Percentiles rank a stretch among this genome's conserved stretches.
Evolutionary conservation across 2,888 invertebrate species (phyloP).

Genomic region (Pachliopta kotzebuea): DNA sequence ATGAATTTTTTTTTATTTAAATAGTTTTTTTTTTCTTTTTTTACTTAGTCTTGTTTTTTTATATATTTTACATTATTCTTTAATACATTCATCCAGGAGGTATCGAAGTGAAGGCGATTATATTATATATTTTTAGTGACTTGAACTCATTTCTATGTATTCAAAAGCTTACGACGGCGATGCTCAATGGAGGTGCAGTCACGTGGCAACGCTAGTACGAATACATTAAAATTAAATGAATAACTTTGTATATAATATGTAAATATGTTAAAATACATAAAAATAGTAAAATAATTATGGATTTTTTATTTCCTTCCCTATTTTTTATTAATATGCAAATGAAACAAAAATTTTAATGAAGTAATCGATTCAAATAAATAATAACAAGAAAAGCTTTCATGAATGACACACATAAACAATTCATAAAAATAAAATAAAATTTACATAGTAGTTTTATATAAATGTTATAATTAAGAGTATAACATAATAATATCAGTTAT

Average conservation of each 20-base stretch:
- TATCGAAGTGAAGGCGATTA: neutral
- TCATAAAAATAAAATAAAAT: no score
- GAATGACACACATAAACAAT: no score
- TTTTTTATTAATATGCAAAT: neutral
- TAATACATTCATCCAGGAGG: neutral
- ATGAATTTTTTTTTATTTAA: neutral
- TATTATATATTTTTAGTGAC: neutral
- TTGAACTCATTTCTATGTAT: neutral
- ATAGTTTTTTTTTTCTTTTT: neutral
- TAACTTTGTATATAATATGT: slow-evolving; percentile 77
- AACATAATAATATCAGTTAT: no score
- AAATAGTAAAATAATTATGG: slow-evolving; percentile 58
- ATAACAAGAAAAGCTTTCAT: no score
- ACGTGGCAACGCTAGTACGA: slow-evolving; percentile 54
- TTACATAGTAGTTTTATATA: no score
- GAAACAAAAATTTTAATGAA: neutral
- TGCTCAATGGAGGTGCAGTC: slow-evolving; percentile 65
- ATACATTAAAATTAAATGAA: slow-evolving; percentile 40
- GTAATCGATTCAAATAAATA: no score
- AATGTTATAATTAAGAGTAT: no score
- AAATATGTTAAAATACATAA: slow-evolving; percentile 73
- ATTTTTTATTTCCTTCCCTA: slow-evolving; percentile 31
- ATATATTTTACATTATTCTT: neutral
- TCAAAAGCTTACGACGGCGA: slow-evolving; percentile 29
- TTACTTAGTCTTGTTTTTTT: neutral